Evolutionary conservation across 1,140 invertebrate species (phyloP).

Genomic region (Bombus pyrosoma): DNA sequence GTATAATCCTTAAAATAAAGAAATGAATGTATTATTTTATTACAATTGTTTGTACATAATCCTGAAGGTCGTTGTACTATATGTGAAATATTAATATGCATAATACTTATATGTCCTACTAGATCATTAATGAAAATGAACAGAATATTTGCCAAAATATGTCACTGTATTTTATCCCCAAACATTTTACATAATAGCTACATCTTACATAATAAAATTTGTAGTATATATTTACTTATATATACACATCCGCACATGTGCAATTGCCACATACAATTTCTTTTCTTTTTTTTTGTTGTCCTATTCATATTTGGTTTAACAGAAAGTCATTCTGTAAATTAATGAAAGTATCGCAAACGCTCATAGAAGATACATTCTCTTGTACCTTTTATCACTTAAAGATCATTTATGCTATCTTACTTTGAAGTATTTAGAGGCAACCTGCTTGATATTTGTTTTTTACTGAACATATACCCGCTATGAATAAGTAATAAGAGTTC

Average conservation of each 20-base stretch:
- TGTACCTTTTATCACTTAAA: slow-evolving; percentile 20
- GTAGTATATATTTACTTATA: slow-evolving; percentile 64
- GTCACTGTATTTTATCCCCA: slow-evolving; percentile 76
- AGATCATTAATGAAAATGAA: slow-evolving; percentile 20
- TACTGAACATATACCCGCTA: slow-evolving; percentile 38
- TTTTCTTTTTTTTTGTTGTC: neutral
- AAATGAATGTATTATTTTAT: slow-evolving; percentile 12
- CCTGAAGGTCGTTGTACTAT: slow-evolving; percentile 25
- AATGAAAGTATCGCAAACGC: slow-evolving; percentile 14
- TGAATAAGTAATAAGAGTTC: slow-evolving; percentile 12
- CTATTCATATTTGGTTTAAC: slow-evolving; percentile 47
- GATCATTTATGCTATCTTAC: slow-evolving; percentile 23
- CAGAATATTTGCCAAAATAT: slow-evolving; percentile 75
- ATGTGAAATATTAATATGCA: slow-evolving; percentile 2
- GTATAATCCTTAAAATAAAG: slow-evolving; percentile 94
- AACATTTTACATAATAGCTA: slow-evolving; percentile 77
- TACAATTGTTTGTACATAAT: slow-evolving; percentile 22
- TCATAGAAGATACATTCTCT: slow-evolving; percentile 2
- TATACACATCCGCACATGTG: slow-evolving; percentile 49
- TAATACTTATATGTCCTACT: neutral
- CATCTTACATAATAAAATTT: slow-evolving; percentile 73
- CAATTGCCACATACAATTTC: slow-evolving; percentile 34
- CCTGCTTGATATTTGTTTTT: slow-evolving; percentile 33
- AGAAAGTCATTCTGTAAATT: slow-evolving; percentile 39
- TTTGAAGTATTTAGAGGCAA: slow-evolving; percentile 41